A percentile compares a stretch with the other conserved stretches of the same genome.
phyloP scores from a whole-genome alignment of 1,140 invertebrate genomes.

The Leptopilina boulardi region DNA sequence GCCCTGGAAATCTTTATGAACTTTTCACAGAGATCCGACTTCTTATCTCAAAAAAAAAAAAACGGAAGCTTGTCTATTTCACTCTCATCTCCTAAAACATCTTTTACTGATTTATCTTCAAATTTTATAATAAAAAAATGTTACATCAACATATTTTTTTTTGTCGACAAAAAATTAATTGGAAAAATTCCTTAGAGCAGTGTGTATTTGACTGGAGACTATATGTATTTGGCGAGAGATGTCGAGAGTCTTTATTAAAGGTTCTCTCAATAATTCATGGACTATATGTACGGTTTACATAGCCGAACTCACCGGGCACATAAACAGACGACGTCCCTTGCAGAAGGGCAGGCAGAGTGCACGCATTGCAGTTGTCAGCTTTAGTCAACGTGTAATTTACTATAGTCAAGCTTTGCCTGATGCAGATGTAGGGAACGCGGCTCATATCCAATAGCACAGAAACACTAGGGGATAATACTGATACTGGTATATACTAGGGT shows the following conservation, averaged over 20 bases:
- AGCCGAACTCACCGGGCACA: conserved; percentile 54
- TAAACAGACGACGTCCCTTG: conserved; percentile 58
- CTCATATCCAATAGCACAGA: conserved; percentile 30
- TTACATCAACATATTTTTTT: too few species aligned
- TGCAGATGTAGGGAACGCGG: conserved; percentile 53
- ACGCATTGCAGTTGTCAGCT: conserved; percentile 65
- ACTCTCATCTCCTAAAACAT: too few species aligned
- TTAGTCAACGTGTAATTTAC: conserved; percentile 69
- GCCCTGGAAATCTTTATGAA: conserved; percentile 51
- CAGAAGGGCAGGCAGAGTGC: conserved; percentile 44
- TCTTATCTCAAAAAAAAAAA: conserved; percentile 41
- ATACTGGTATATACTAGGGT: background rate
- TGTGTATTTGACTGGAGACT: background rate
- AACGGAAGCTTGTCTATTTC: too few species aligned
- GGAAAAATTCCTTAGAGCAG: background rate
- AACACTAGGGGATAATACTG: conserved; percentile 6
- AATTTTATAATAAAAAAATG: too few species aligned
- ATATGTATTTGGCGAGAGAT: too few species aligned
- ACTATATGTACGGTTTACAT: conserved; percentile 50
- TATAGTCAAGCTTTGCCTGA: conserved; percentile 49
- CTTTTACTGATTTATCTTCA: too few species aligned
- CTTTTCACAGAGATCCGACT: conserved; percentile 49
- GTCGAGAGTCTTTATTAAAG: conserved; percentile 56
- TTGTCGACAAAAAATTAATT: background rate
- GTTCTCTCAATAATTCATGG: conserved; percentile 59